These are phyloP conservation scores for Geodia barretti DNA, from an alignment of 37 sponge, comb jelly and placozoan species.

Conservation along the genomic window DNA sequence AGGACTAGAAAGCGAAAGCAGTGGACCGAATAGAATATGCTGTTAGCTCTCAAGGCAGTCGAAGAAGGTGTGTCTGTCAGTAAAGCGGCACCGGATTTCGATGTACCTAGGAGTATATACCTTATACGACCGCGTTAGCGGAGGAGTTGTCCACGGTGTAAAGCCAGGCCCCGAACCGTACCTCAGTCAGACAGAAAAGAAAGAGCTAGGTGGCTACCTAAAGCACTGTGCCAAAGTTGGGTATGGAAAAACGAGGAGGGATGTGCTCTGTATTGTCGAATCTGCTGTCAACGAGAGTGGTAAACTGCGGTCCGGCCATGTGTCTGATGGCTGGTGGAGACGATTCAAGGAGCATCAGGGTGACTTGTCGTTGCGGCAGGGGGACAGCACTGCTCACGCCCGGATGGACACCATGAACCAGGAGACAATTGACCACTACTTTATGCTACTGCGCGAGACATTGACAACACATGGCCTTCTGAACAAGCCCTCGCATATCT, in stretches of 20 bases:
- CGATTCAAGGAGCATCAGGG: not conserved
- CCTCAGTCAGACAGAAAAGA: no score
- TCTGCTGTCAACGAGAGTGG: not conserved
- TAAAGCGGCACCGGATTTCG: no score
- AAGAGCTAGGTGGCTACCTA: no score
- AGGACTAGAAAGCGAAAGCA: no score
- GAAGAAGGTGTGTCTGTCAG: no score
- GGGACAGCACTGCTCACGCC: not conserved
- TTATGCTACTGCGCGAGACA: conserved; percentile 13
- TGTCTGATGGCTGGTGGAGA: conserved; percentile 12
- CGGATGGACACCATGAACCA: conserved; percentile 33
- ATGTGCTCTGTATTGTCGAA: conserved; percentile 2
- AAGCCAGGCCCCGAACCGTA: no score
- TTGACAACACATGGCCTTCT: not conserved
- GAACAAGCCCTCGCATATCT: no score
- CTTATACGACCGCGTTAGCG: no score
- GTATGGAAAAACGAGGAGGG: conserved; percentile 14
- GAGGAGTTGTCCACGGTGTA: no score
- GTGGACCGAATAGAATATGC: no score
- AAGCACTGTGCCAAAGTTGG: conserved; percentile 11
- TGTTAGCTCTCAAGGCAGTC: no score
- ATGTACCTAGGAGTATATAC: no score
- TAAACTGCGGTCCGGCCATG: not conserved
- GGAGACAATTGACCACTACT: conserved; percentile 18
- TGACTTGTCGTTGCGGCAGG: not conserved